These are phyloP conservation scores for Cheilosia urbana DNA, from an alignment of 2,888 invertebrate genomes.

Conservation along the genomic window DNA sequence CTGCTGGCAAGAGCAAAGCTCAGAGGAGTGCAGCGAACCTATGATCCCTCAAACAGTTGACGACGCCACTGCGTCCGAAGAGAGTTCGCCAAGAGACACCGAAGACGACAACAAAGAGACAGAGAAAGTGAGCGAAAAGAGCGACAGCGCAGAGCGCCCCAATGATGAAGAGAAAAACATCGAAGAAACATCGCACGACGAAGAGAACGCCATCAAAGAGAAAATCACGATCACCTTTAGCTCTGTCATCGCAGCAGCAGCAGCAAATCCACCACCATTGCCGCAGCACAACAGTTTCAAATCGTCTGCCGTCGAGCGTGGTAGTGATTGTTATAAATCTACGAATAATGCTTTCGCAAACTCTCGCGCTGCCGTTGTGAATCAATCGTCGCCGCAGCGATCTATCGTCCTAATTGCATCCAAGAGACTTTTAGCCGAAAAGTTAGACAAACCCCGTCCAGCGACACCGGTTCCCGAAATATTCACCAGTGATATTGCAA, in stretches of 20 bases:
- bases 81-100: neutral
- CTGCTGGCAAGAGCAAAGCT: conserved; percentile 89
- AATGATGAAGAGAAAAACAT: conserved; percentile 61
- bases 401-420: conserved; percentile 42
- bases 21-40: conserved; percentile 80
- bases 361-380: conserved; percentile 10
- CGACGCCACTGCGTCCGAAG: conserved; percentile 79
- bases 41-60: conserved; percentile 65
- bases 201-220: conserved; percentile 62
- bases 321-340: conserved; percentile 58
- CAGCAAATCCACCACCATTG: conserved; percentile 23
- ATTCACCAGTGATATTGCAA: conserved; percentile 50
- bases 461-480: conserved; percentile 58
- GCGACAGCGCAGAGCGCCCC: conserved; percentile 31
- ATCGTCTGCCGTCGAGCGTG: conserved; percentile 58
- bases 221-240: conserved; percentile 65
- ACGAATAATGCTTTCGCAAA: conserved; percentile 29
- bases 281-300: conserved; percentile 39
- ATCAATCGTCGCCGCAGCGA: conserved; percentile 59
- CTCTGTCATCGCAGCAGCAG: conserved; percentile 47
- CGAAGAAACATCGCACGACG: conserved; percentile 73
- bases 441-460: conserved; percentile 54
- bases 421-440: conserved; percentile 49
- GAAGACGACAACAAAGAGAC: conserved; percentile 17
- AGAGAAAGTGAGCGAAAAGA: conserved; percentile 62